Evolutionary conservation across 2,888 invertebrate genomes (phyloP).

Genomic region (Sesamia inferens): DNA sequence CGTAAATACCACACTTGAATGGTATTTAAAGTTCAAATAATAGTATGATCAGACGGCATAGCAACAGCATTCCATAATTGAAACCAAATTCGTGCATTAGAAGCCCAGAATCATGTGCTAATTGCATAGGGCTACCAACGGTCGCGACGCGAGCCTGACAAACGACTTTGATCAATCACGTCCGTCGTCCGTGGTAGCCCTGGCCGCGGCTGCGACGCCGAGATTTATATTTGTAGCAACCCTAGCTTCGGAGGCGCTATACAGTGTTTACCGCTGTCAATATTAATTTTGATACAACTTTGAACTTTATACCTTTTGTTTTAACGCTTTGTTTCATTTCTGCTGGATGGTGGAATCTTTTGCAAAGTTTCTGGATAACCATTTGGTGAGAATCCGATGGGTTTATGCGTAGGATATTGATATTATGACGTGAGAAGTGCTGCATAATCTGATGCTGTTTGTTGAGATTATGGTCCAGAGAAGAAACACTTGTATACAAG

Average conservation of each 20-base stretch:
- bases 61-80: constrained; percentile 77
- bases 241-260: constrained; percentile 79
- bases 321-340: constrained; percentile 46
- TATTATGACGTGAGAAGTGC: constrained; percentile 65
- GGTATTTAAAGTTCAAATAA: constrained; percentile 34
- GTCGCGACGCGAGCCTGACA: constrained; percentile 88
- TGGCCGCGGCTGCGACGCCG: constrained; percentile 77
- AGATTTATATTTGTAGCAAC: constrained; percentile 80
- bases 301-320: constrained; percentile 61
- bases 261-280: constrained; percentile 71
- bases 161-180: constrained; percentile 89
- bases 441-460: constrained; percentile 61
- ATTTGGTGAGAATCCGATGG: constrained; percentile 69
- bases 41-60: constrained; percentile 50
- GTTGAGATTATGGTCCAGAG: constrained; percentile 38
- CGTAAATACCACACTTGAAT: not conserved
- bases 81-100: constrained; percentile 86
- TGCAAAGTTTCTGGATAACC: constrained; percentile 65
- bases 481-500: constrained; percentile 37
- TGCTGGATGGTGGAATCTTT: constrained; percentile 46
- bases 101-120: constrained; percentile 87
- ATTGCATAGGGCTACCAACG: constrained; percentile 84
- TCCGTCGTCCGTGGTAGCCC: constrained; percentile 84
- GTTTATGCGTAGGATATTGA: constrained; percentile 66
- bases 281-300: constrained; percentile 68